Percentiles rank a stretch among this genome's conserved stretches.
Evolutionary conservation across 2,797 vertebrate species (phyloP).

Genomic region (Lagodon rhomboides): DNA sequence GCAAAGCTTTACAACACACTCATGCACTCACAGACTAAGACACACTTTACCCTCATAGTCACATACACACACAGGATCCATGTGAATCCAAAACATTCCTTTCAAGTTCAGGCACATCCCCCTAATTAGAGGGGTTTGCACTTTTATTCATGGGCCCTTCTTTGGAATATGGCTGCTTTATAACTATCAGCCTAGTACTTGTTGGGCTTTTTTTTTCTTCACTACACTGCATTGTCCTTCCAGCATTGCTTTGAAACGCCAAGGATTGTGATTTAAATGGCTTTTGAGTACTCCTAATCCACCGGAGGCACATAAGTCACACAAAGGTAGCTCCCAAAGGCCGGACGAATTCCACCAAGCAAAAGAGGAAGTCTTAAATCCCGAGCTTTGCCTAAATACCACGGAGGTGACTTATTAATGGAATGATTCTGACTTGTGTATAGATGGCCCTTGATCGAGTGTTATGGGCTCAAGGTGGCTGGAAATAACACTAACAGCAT

Average conservation of each 20-base stretch:
- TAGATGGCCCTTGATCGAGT: conserved; percentile 67
- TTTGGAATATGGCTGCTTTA: conserved; percentile 82
- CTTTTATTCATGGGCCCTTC: conserved; percentile 83
- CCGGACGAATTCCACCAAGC: conserved; percentile 75
- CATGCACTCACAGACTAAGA: conserved; percentile 26
- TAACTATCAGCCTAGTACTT: conserved; percentile 73
- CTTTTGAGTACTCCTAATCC: conserved; percentile 81
- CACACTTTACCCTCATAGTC: conserved; percentile 51
- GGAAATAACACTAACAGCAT: conserved; percentile 57
- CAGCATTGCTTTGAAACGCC: conserved; percentile 71
- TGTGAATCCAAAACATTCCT: conserved; percentile 86
- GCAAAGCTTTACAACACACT: conserved; percentile 33
- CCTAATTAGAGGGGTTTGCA: conserved; percentile 86
- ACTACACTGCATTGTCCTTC: conserved; percentile 74
- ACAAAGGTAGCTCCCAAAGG: conserved; percentile 81
- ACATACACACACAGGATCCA: conserved; percentile 74
- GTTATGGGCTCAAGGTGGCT: conserved; percentile 64
- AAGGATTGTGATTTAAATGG: conserved; percentile 82
- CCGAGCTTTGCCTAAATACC: conserved; percentile 75
- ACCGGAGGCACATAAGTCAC: conserved; percentile 83
- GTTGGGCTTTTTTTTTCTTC: conserved; percentile 59
- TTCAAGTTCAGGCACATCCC: conserved; percentile 86
- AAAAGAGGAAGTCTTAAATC: conserved; percentile 83
- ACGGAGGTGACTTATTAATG: conserved; percentile 81
- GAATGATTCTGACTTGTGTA: conserved; percentile 75